Percentiles rank a stretch among this genome's conserved stretches.
These are phyloP conservation scores for Lampris incognitus DNA, from an alignment of 2,113 vertebrate species.

Conservation along the genomic window DNA sequence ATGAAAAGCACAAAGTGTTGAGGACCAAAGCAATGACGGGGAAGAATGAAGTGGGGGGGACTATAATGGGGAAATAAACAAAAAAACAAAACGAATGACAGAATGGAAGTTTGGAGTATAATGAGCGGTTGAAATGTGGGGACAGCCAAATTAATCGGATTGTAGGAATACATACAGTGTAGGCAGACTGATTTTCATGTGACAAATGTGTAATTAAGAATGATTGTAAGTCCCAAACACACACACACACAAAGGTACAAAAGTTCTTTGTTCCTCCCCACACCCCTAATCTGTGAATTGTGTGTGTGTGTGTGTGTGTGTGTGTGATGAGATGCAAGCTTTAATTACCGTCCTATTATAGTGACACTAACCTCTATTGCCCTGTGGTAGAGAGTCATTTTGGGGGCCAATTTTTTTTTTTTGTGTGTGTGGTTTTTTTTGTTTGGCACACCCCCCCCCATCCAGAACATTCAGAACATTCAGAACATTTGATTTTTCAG, in stretches of 20 bases:
- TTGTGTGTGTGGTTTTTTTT: conserved; percentile 6
- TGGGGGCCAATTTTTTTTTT: conserved; percentile 48
- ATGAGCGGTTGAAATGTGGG: conserved; percentile 77
- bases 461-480: conserved; percentile 56
- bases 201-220: conserved; percentile 86
- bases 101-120: conserved; percentile 78
- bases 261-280: conserved; percentile 54
- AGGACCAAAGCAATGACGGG: conserved; percentile 65
- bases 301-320: conserved; percentile 38
- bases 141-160: conserved; percentile 80
- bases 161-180: conserved; percentile 71
- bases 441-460: conserved; percentile 65
- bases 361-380: conserved; percentile 62
- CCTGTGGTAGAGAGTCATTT: conserved; percentile 63
- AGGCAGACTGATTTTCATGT: conserved; percentile 80
- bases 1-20: conserved; percentile 74
- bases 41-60: conserved; percentile 53
- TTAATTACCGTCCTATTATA: conserved; percentile 78
- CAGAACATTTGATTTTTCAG: conserved; percentile 61
- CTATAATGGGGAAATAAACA: conserved; percentile 60
- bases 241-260: conserved; percentile 62
- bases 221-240: conserved; percentile 73
- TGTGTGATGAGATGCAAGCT: conserved; percentile 73
- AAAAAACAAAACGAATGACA: conserved; percentile 55
- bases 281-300: conserved; percentile 35